A percentile compares a stretch with the other conserved stretches of the same genome.
Conservation (phyloP, 1,140 invertebrate species). For the Riptortus pedestris region DNA sequence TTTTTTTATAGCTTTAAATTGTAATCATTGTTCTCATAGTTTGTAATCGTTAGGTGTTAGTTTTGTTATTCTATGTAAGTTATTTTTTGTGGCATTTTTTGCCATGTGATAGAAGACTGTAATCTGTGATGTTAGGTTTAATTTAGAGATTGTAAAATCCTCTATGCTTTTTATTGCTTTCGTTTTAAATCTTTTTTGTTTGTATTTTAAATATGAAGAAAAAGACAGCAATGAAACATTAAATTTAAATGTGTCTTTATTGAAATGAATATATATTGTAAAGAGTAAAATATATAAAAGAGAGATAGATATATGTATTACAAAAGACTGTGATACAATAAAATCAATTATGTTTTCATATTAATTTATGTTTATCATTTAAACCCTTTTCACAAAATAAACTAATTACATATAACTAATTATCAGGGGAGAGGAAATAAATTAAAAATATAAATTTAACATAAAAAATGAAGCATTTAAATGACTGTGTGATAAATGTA, state of each 20-base stretch:
- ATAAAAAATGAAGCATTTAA: no score
- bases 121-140: constrained; percentile 13
- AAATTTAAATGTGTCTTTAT: constrained; percentile 1
- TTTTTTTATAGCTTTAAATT: constrained; percentile 20
- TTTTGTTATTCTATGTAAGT: constrained; percentile 3
- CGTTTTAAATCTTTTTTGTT: neutral
- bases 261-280: constrained; percentile 12
- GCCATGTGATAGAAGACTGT: constrained; percentile 18
- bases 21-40: constrained; percentile 22
- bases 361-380: no score
- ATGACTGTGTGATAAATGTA: no score
- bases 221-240: neutral
- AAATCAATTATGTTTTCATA: constrained; percentile 20
- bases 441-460: no score
- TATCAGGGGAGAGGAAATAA: no score
- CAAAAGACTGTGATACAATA: constrained; percentile 28
- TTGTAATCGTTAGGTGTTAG: constrained; percentile 15
- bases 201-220: constrained; percentile 19
- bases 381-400: no score
- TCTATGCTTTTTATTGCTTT: constrained; percentile 1
- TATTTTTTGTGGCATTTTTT: neutral
- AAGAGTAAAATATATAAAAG: constrained; percentile 9
- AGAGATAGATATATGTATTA: constrained; percentile 22
- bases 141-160: neutral
- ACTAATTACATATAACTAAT: no score